These are phyloP conservation scores for Coryphaenoides rupestris DNA, from an alignment of 2,113 vertebrate genomes.

Conservation along the genomic window DNA sequence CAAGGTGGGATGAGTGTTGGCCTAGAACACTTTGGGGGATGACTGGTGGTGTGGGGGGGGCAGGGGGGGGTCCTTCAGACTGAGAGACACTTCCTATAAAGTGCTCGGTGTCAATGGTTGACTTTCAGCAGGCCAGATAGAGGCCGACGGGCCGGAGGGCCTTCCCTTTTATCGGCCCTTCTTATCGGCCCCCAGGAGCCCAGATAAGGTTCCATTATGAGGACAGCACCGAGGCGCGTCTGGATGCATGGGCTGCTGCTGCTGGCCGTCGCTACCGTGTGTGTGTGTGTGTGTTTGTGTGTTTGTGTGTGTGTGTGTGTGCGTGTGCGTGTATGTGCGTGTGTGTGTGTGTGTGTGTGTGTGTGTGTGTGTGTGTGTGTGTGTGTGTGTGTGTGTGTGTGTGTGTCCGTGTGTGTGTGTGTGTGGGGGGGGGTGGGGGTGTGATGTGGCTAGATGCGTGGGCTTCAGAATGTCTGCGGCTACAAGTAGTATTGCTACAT, in stretches of 20 bases:
- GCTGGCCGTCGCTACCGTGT: too few relatives aligned
- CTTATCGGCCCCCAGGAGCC: conserved; percentile 49
- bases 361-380: not conserved
- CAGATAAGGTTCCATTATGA: conserved; percentile 72
- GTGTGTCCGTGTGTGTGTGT: too few relatives aligned
- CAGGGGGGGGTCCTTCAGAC: conserved; percentile 49
- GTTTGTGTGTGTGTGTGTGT: not conserved
- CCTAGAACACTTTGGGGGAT: conserved; percentile 27
- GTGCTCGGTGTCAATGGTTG: conserved; percentile 75
- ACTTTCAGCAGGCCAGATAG: conserved; percentile 78
- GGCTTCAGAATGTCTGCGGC: conserved; percentile 41
- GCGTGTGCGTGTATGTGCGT: too few relatives aligned
- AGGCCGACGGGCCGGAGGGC: conserved; percentile 50
- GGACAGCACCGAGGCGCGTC: conserved; percentile 66
- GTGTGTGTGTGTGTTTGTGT: not conserved
- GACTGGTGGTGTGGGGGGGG: conserved; percentile 51
- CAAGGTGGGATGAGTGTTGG: too few relatives aligned
- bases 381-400: too few relatives aligned
- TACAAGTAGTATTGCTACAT: conserved; percentile 32
- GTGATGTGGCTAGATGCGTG: too few relatives aligned
- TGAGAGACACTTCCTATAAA: conserved; percentile 79
- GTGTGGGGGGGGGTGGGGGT: too few relatives aligned
- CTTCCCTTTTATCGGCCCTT: conserved; percentile 69
- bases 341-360: too few relatives aligned
- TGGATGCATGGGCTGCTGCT: conserved; percentile 51